These are phyloP conservation scores for Tipula confusa DNA, from an alignment of 2,888 invertebrate genomes.

Conservation along the genomic window DNA sequence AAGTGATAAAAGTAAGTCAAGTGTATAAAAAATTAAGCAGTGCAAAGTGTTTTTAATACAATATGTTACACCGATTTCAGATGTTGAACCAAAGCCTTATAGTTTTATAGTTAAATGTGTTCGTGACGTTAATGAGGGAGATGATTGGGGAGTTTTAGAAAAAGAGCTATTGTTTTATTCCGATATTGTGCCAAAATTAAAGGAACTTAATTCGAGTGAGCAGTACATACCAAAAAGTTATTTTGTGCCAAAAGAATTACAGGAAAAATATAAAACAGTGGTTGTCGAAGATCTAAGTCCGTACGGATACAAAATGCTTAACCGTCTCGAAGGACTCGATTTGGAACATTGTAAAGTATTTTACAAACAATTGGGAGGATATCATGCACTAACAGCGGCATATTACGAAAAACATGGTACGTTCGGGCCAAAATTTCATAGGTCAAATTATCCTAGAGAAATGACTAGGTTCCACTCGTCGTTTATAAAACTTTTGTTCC, in stretches of 20 bases:
- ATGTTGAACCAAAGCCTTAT: not conserved
- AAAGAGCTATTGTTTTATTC: not conserved
- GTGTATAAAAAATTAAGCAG: not conserved
- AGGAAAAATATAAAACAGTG: not conserved
- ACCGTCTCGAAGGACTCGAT: not conserved
- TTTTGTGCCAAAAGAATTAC: not conserved
- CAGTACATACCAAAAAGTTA: not conserved
- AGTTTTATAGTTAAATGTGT: not conserved
- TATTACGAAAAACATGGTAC: not conserved
- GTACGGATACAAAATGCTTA: not conserved
- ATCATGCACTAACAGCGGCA: not conserved
- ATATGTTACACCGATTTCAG: not conserved
- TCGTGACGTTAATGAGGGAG: not conserved
- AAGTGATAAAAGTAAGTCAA: not conserved
- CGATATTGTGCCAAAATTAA: not conserved
- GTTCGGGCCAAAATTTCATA: not conserved
- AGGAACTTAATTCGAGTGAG: not conserved
- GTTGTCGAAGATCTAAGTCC: not conserved
- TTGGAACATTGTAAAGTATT: not conserved
- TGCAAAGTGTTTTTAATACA: not conserved
- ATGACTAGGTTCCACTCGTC: not conserved
- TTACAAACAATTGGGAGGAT: not conserved
- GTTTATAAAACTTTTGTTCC: not conserved
- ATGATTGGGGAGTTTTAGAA: not conserved
- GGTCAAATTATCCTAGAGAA: not conserved